Percentiles rank a stretch among this genome's conserved stretches.
These are phyloP conservation scores for Poecilia wingei DNA, from an alignment of 2,797 vertebrate genomes.

Conservation along the genomic window DNA sequence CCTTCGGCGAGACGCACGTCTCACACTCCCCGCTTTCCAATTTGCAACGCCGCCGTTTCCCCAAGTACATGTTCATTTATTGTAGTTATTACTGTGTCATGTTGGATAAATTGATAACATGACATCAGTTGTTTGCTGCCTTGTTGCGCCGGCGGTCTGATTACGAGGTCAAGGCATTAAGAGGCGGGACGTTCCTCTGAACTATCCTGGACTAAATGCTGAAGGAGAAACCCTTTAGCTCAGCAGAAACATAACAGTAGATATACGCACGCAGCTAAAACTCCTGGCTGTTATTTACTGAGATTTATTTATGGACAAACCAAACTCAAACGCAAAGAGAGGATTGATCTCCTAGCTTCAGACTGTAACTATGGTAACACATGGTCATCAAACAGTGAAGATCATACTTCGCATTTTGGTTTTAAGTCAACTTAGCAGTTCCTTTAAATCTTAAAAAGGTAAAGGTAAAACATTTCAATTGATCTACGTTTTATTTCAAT, in stretches of 20 bases:
- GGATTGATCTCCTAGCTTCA: too few species aligned
- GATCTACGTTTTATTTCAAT: too few species aligned
- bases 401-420: too few species aligned
- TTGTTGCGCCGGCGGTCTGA: slow-evolving; percentile 71
- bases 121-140: slow-evolving; percentile 75
- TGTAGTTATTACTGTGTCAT: slow-evolving; percentile 81
- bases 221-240: neutral
- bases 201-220: neutral
- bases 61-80: slow-evolving; percentile 76
- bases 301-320: too few species aligned
- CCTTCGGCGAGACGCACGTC: slow-evolving; percentile 64
- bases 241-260: neutral
- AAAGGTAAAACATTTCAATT: too few species aligned
- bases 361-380: too few species aligned
- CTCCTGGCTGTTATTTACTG: too few species aligned
- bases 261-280: neutral
- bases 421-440: too few species aligned
- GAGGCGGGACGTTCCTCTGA: neutral
- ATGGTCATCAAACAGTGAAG: too few species aligned
- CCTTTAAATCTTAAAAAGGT: too few species aligned
- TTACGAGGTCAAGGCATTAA: slow-evolving; percentile 75
- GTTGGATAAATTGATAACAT: slow-evolving; percentile 81
- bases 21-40: slow-evolving; percentile 72
- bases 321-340: too few species aligned
- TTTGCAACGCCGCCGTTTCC: slow-evolving; percentile 68